Percentiles rank a stretch among this genome's conserved stretches.
phyloP scores from a whole-genome alignment of 2,888 invertebrate genomes.

The Ennomos quercinarius region DNA sequence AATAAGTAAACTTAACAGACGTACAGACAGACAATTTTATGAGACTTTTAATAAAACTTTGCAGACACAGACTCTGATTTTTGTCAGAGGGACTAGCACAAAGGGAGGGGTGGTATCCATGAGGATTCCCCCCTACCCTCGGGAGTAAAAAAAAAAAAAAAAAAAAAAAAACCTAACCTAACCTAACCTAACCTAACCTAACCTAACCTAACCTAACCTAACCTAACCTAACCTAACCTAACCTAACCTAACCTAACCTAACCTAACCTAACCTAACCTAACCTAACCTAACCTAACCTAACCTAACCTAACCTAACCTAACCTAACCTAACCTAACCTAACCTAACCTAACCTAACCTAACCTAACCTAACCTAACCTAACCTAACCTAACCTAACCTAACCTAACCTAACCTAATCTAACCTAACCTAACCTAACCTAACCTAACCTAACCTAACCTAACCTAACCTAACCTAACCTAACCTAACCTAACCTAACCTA shows the following conservation, averaged over 20 bases:
- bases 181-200: constrained; percentile 24
- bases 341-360: constrained; percentile 19
- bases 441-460: constrained; percentile 17
- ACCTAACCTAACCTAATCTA: constrained; percentile 10
- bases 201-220: constrained; percentile 24
- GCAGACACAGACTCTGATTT: too few species aligned
- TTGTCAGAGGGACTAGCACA: too few species aligned
- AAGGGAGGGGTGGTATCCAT: too few species aligned
- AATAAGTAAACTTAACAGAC: too few species aligned
- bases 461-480: constrained; percentile 17
- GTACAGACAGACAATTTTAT: too few species aligned
- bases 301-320: constrained; percentile 20
- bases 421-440: constrained; percentile 15
- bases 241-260: constrained; percentile 20
- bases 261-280: constrained; percentile 19
- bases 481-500: constrained; percentile 17
- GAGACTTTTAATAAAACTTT: too few species aligned
- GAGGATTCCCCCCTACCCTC: too few species aligned
- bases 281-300: constrained; percentile 21
- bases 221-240: constrained; percentile 24
- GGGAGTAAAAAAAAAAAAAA: too few species aligned
- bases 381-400: constrained; percentile 19
- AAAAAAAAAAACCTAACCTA: too few species aligned
- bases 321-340: constrained; percentile 22
- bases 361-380: constrained; percentile 21